Conservation (phyloP, 2,797 vertebrate genomes). For the Arnoldichthys spilopterus region DNA sequence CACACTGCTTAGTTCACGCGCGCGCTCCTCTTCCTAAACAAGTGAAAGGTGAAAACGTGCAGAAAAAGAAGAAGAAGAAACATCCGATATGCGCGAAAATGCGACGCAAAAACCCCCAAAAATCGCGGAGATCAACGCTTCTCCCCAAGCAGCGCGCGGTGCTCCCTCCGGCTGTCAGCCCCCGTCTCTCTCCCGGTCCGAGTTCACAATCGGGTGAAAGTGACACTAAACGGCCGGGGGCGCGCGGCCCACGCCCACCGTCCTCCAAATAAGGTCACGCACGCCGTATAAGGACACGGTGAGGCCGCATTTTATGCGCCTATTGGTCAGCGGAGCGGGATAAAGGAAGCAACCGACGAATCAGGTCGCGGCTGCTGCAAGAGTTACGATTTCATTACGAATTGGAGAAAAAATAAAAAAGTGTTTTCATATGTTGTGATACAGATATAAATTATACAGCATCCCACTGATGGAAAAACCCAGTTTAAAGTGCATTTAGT, state of each 20-base stretch:
- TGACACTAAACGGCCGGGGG: constrained; percentile 73
- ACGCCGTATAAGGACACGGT: constrained; percentile 71
- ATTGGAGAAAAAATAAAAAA: constrained; percentile 9
- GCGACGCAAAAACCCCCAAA: too few species aligned
- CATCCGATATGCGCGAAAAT: background rate
- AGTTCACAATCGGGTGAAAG: constrained; percentile 74
- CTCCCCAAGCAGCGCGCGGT: constrained; percentile 36
- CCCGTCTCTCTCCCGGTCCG: constrained; percentile 64
- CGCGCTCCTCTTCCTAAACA: background rate
- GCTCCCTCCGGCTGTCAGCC: constrained; percentile 65
- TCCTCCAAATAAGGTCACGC: constrained; percentile 68
- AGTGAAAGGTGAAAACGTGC: background rate
- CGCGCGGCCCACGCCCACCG: constrained; percentile 55
- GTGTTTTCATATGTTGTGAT: background rate
- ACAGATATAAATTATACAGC: background rate
- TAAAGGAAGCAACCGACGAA: constrained; percentile 39
- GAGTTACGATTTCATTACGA: constrained; percentile 5
- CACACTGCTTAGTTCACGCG: background rate
- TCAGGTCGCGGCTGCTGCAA: background rate
- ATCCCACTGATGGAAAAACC: background rate
- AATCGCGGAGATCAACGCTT: too few species aligned
- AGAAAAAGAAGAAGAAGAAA: background rate
- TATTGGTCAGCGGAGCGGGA: constrained; percentile 67
- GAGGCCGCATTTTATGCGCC: constrained; percentile 11
- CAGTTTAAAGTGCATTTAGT: background rate